Conservation (phyloP, 2,888 invertebrate species). For the Neoitamus cyanurus region DNA sequence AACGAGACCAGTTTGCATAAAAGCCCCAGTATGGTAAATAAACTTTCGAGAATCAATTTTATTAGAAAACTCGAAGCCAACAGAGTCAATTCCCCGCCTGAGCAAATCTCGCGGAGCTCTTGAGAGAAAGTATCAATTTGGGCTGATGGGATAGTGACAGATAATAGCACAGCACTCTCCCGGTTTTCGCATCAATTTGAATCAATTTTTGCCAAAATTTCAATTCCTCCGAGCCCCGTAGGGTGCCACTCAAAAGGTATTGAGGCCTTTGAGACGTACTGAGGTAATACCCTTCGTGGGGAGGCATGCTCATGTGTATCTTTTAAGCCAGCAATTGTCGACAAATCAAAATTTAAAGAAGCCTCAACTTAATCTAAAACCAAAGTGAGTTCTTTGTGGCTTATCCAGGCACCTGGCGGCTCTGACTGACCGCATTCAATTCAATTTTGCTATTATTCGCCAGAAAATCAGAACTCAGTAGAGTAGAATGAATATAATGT, state of each 20-base stretch:
- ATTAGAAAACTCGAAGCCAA: constrained; percentile 40
- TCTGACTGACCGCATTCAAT: background rate
- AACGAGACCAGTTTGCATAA: constrained; percentile 43
- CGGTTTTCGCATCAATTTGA: background rate
- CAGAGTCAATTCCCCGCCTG: constrained; percentile 28
- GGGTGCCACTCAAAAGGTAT: background rate
- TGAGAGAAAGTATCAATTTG: constrained; percentile 37
- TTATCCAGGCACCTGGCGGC: too few relatives aligned
- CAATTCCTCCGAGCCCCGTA: background rate
- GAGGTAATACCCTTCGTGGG: background rate
- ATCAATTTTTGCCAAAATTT: background rate
- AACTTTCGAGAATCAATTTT: constrained; percentile 44
- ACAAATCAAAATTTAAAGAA: too few relatives aligned
- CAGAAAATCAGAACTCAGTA: background rate
- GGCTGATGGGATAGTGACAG: constrained; percentile 30
- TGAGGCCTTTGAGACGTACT: background rate
- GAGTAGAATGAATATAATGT: background rate
- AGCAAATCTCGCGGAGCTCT: constrained; percentile 29
- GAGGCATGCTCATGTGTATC: too few relatives aligned
- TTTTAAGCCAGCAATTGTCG: too few relatives aligned
- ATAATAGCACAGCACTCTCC: background rate
- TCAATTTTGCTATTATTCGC: background rate
- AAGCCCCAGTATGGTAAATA: constrained; percentile 44
- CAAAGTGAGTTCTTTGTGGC: too few relatives aligned
- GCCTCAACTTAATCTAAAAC: too few relatives aligned